These are phyloP conservation scores for Mamestra brassicae DNA, from an alignment of 2,888 invertebrate species.

Conservation along the genomic window DNA sequence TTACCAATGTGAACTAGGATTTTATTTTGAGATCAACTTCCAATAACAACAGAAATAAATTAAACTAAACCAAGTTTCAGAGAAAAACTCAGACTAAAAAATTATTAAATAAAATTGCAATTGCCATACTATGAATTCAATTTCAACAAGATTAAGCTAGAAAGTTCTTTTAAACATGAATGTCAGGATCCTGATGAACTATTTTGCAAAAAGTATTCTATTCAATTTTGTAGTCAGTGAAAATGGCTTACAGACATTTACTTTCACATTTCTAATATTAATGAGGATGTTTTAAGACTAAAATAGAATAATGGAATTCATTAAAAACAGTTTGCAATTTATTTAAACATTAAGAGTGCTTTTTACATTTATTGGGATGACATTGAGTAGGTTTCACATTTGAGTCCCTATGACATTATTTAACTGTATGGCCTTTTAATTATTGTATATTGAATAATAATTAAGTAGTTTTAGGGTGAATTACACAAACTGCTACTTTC, in stretches of 20 bases:
- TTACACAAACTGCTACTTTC: background rate
- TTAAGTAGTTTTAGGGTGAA: background rate
- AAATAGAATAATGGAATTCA: conserved; percentile 13
- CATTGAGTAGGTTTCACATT: background rate
- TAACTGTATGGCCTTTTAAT: background rate
- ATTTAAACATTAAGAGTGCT: background rate
- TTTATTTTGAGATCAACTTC: background rate
- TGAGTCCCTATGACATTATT: background rate
- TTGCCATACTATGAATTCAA: too few relatives aligned
- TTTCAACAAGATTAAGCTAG: background rate
- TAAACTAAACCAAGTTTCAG: background rate
- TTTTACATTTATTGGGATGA: background rate
- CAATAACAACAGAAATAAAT: background rate
- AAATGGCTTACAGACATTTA: background rate
- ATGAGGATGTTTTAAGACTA: conserved; percentile 2
- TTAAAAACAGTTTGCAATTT: background rate
- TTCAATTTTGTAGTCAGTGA: background rate
- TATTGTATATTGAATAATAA: background rate
- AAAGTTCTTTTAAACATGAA: background rate
- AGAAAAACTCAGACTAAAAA: background rate
- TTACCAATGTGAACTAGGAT: background rate
- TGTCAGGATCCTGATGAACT: background rate
- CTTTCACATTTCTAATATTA: conserved; percentile 34
- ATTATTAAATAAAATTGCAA: background rate
- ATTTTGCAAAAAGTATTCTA: background rate